These are phyloP conservation scores for Odontocerum albicorne DNA, from an alignment of 2,888 invertebrate genomes.

Conservation along the genomic window DNA sequence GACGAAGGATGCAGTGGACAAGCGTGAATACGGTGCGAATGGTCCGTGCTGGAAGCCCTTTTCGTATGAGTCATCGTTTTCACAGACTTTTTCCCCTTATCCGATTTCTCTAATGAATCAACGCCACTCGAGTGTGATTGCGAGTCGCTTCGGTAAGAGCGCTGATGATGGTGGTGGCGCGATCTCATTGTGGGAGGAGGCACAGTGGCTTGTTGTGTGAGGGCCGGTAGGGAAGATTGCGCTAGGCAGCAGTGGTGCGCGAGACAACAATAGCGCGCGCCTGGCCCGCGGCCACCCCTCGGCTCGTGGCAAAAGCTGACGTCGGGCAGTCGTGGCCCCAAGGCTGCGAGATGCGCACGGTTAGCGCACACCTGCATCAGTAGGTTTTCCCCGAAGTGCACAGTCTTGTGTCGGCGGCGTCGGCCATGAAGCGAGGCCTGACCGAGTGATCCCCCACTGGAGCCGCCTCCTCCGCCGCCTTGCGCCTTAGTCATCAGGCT, in stretches of 20 bases:
- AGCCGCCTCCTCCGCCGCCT: constrained; percentile 44
- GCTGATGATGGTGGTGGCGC: constrained; percentile 45
- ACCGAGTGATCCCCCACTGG: constrained; percentile 51
- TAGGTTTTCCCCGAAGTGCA: constrained; percentile 77
- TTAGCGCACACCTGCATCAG: constrained; percentile 74
- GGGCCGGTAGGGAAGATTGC: constrained; percentile 43
- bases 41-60: constrained; percentile 39
- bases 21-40: constrained; percentile 50
- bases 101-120: constrained; percentile 50
- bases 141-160: constrained; percentile 49
- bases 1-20: constrained; percentile 55
- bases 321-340: constrained; percentile 55
- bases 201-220: constrained; percentile 40
- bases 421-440: constrained; percentile 61
- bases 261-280: constrained; percentile 53
- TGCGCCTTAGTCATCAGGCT: constrained; percentile 36
- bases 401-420: constrained; percentile 74
- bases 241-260: constrained; percentile 57
- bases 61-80: constrained; percentile 31
- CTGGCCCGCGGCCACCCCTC: constrained; percentile 50
- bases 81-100: constrained; percentile 43
- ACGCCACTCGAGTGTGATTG: constrained; percentile 51
- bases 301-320: constrained; percentile 56
- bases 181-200: constrained; percentile 38
- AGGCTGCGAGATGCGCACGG: constrained; percentile 58